These are phyloP conservation scores for Dryas iulia DNA, from an alignment of 1,140 invertebrate species.

Conservation along the genomic window DNA sequence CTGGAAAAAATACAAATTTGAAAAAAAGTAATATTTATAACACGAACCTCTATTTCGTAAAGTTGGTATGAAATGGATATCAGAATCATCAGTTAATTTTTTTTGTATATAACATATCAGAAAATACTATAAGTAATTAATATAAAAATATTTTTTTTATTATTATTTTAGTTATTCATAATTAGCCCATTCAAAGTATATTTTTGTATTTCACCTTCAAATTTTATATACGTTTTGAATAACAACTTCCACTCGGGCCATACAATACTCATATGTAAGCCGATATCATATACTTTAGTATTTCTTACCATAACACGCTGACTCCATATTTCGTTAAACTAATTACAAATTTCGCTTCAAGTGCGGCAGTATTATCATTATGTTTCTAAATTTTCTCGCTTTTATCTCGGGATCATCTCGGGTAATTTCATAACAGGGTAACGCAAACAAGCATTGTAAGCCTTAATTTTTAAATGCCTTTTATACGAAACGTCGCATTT, in stretches of 20 bases:
- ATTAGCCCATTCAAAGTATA: too few relatives aligned
- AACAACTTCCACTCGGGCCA: background rate
- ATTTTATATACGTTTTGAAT: too few relatives aligned
- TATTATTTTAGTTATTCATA: too few relatives aligned
- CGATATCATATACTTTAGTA: background rate
- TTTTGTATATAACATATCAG: too few relatives aligned
- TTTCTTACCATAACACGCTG: background rate
- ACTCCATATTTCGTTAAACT: background rate
- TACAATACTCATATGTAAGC: background rate
- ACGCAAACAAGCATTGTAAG: slow-evolving; percentile 20
- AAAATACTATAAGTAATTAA: too few relatives aligned
- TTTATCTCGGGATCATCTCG: slow-evolving; percentile 31
- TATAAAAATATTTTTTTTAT: too few relatives aligned
- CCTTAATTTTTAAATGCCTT: slow-evolving; percentile 29
- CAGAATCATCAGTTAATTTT: too few relatives aligned
- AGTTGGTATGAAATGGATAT: too few relatives aligned
- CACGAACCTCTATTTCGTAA: too few relatives aligned
- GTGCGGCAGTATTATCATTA: slow-evolving; percentile 27
- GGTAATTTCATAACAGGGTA: slow-evolving; percentile 29
- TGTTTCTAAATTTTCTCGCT: slow-evolving; percentile 19
- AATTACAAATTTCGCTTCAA: slow-evolving; percentile 11
- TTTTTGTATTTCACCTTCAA: too few relatives aligned
- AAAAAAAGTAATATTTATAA: too few relatives aligned
- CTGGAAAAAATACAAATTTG: too few relatives aligned
- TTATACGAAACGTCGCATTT: slow-evolving; percentile 17